Evolutionary conservation across 2,797 vertebrate species (phyloP).

Genomic region (Pangasius djambal): DNA sequence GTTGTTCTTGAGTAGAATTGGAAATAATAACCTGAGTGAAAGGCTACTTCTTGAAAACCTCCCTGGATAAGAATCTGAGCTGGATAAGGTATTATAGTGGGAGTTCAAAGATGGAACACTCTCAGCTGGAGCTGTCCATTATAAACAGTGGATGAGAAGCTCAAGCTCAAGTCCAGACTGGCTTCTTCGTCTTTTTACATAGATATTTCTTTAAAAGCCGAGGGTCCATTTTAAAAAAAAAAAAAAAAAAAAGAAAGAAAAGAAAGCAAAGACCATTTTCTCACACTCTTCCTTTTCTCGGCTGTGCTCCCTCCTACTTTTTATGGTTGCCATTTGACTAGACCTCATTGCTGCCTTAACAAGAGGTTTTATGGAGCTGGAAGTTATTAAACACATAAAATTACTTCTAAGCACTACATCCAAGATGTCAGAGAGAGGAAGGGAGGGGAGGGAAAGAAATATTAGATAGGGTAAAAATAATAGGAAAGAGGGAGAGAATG

Average conservation of each 20-base stretch:
- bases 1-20: constrained; percentile 54
- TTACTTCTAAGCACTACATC: constrained; percentile 57
- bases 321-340: constrained; percentile 59
- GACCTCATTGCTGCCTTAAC: constrained; percentile 56
- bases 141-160: constrained; percentile 37
- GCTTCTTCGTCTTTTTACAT: constrained; percentile 23
- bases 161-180: constrained; percentile 18
- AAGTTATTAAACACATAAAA: constrained; percentile 60
- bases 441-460: neutral
- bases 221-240: neutral
- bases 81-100: constrained; percentile 26
- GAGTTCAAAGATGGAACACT: neutral
- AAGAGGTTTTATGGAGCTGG: constrained; percentile 58
- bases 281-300: constrained; percentile 19
- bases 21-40: constrained; percentile 58
- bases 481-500: constrained; percentile 2
- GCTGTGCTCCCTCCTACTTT: constrained; percentile 54
- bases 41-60: constrained; percentile 45
- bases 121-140: constrained; percentile 42
- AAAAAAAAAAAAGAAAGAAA: neutral
- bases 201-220: neutral
- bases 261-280: neutral
- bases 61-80: constrained; percentile 42
- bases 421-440: constrained; percentile 22
- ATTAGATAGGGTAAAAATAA: constrained; percentile 32